Evolutionary conservation across 2,888 invertebrate genomes (phyloP), one percentile per base, ranked within the genome.

Genomic region (Hemithea aestivaria): DNA sequence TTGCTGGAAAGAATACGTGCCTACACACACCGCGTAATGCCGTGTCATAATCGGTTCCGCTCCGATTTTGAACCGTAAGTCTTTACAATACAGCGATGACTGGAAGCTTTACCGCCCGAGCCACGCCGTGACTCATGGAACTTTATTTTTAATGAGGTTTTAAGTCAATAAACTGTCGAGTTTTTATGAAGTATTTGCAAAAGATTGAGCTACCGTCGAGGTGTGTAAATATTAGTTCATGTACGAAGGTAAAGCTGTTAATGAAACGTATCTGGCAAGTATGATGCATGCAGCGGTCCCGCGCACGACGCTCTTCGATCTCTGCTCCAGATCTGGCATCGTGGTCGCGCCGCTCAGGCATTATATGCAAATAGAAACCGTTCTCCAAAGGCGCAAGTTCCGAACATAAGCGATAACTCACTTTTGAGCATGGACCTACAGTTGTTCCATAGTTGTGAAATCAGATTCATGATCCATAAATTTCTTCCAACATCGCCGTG

Each of bases 361-460:
- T 81, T 81, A 79, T 82, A 81, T 81, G 79, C 74, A 76, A 82
- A 82, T 79, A 62, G 48, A 60, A 51, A 55, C 67, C 66, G 49
- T 65, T 73, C 71, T 66, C 62, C 34, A 45, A 59, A 57, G 66
- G 53, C 59, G 48, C 60, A 71, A 72, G 71, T 62, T 62, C 60
- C 42, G 58, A 56, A 70, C 65, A 61, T 51, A 48, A 72, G 74
- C 75, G 74, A 67, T 65, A 68, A 45, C 38, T 52, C 45, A 46
- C 43, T 28, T 36, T 36, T 41, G 25, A 44, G 43, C 44, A 53
- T 54, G 54, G 46, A 48, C 50, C 54, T 58, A 50, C 42, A 46
- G 48, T 50, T 48, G 48, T 39, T 44, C 32, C 22, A 12, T 39
- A 43, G 37, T 50, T 52, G 49, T 43, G 43, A 52, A 52, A 52